These are phyloP conservation scores for Tethea ocularis DNA, from an alignment of 2,888 invertebrate genomes.

Conservation along the genomic window DNA sequence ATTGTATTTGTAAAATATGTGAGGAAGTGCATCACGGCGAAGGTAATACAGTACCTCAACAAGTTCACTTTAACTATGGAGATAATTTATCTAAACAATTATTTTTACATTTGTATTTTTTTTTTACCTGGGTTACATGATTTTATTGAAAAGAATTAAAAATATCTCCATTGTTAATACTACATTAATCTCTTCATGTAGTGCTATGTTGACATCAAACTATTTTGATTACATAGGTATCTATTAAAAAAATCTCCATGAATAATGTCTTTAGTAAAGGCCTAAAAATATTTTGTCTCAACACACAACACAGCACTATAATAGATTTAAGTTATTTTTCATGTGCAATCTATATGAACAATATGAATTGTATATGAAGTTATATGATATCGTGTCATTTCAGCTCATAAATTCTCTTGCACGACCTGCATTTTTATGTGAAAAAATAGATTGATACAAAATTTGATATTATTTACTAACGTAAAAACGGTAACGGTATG, in stretches of 20 bases:
- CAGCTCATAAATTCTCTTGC: slow-evolving; percentile 66
- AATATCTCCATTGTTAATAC: slow-evolving; percentile 65
- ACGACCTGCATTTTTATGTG: slow-evolving; percentile 33
- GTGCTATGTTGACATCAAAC: slow-evolving; percentile 56
- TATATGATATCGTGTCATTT: slow-evolving; percentile 35
- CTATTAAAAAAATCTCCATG: slow-evolving; percentile 21
- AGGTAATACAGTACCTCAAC: slow-evolving; percentile 81
- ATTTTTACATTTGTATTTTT: slow-evolving; percentile 8
- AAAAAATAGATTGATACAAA: not conserved
- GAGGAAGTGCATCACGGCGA: slow-evolving; percentile 78
- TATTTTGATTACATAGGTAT: not conserved
- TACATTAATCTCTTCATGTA: slow-evolving; percentile 43
- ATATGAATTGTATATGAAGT: slow-evolving; percentile 65
- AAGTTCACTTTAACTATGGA: slow-evolving; percentile 67
- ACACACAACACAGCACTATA: slow-evolving; percentile 58
- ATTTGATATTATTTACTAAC: too few relatives aligned
- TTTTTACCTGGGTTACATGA: not conserved
- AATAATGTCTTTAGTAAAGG: slow-evolving; percentile 17
- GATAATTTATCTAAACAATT: slow-evolving; percentile 40
- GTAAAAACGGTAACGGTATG: not conserved
- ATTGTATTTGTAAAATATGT: slow-evolving; percentile 81
- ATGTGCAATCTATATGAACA: slow-evolving; percentile 62
- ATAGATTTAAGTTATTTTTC: slow-evolving; percentile 59
- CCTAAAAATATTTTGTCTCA: slow-evolving; percentile 17
- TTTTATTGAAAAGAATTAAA: slow-evolving; percentile 11